A percentile compares a stretch with the other conserved stretches of the same genome.
These are phyloP conservation scores for Clarias gariepinus DNA, from an alignment of 2,113 vertebrate genomes.

Conservation along the genomic window DNA sequence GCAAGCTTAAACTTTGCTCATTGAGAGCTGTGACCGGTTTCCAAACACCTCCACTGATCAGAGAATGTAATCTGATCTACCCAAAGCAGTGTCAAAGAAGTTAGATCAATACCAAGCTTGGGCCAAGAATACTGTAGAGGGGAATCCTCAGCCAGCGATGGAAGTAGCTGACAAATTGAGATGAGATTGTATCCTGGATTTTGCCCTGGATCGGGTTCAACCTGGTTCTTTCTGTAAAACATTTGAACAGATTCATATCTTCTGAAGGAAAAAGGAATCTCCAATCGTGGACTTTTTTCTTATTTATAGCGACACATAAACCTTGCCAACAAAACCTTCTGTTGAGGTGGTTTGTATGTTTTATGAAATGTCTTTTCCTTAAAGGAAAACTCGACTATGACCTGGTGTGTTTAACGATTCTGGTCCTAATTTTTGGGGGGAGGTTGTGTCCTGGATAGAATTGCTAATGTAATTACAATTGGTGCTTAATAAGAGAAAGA, in stretches of 20 bases:
- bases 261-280: conserved; percentile 58
- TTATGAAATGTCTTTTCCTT: background rate
- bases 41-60: conserved; percentile 53
- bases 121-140: conserved; percentile 52
- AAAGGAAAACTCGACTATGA: background rate
- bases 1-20: background rate
- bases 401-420: background rate
- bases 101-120: conserved; percentile 64
- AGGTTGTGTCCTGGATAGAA: background rate
- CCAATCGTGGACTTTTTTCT: conserved; percentile 27
- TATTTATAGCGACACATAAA: background rate
- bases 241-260: conserved; percentile 60
- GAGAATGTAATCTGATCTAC: conserved; percentile 67
- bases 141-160: conserved; percentile 47
- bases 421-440: background rate
- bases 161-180: conserved; percentile 52
- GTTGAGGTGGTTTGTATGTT: background rate
- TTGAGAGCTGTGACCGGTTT: conserved; percentile 7
- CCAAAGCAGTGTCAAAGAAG: conserved; percentile 58
- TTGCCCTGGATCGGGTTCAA: conserved; percentile 52
- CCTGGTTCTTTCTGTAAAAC: conserved; percentile 50
- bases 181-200: conserved; percentile 51
- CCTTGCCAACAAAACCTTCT: background rate
- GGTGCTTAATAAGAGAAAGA: background rate
- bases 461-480: background rate